phyloP scores from a whole-genome alignment of 2,797 vertebrate genomes.

The Miichthys miiuy region DNA sequence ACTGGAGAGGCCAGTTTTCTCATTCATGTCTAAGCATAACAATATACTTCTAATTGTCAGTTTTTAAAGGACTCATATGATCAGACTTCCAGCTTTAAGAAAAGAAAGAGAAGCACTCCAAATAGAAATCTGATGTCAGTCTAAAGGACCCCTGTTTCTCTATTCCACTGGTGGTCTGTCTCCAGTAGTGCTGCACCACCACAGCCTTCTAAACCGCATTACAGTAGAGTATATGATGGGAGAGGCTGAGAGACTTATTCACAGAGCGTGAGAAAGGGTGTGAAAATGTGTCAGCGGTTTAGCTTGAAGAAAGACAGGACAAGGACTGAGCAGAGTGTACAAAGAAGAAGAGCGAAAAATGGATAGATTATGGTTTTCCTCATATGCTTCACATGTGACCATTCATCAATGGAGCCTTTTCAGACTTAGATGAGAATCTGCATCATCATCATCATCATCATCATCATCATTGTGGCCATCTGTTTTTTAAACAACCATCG shows the following conservation, averaged over 20 bases:
- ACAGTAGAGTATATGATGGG: conserved; percentile 28
- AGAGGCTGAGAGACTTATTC: conserved; percentile 40
- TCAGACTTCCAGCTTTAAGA: not conserved
- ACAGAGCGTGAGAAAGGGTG: conserved; percentile 37
- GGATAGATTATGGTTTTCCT: conserved; percentile 16
- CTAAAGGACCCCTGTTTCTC: conserved; percentile 26
- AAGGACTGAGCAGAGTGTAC: not conserved
- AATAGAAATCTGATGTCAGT: not conserved
- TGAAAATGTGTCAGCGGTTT: conserved; percentile 8
- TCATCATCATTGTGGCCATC: not conserved
- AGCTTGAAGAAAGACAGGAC: not conserved
- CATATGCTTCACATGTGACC: conserved; percentile 38
- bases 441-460: conserved; percentile 32
- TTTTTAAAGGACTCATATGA: not conserved
- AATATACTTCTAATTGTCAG: not conserved
- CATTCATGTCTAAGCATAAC: conserved; percentile 1
- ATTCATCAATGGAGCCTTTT: conserved; percentile 34
- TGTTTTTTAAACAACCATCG: conserved; percentile 24
- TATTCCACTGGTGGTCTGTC: conserved; percentile 22
- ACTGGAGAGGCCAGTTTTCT: conserved; percentile 13
- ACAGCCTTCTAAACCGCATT: conserved; percentile 27
- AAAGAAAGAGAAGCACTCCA: not conserved
- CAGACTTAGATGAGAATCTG: conserved; percentile 30
- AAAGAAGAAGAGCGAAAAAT: conserved; percentile 1
- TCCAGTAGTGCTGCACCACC: conserved; percentile 15